phyloP scores from a whole-genome alignment of 2,888 invertebrate genomes.

The Meandrusa payeni region DNA sequence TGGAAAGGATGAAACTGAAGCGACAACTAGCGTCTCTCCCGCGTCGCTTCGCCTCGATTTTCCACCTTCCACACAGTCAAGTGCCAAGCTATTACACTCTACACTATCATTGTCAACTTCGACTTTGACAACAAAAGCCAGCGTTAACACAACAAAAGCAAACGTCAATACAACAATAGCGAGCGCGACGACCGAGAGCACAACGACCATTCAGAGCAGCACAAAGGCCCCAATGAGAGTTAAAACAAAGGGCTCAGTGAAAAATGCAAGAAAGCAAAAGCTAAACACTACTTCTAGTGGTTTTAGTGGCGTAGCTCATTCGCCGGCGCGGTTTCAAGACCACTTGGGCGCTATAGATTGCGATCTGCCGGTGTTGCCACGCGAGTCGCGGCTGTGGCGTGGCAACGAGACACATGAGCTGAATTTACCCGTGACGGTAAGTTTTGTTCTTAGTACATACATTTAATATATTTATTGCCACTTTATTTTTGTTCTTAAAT shows the following conservation, averaged over 20 bases:
- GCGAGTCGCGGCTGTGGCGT: slow-evolving; percentile 84
- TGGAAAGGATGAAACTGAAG: slow-evolving; percentile 48
- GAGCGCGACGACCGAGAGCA: slow-evolving; percentile 49
- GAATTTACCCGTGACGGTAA: slow-evolving; percentile 84
- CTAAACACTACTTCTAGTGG: slow-evolving; percentile 63
- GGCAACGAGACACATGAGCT: slow-evolving; percentile 87
- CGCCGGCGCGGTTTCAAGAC: slow-evolving; percentile 81
- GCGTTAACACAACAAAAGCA: slow-evolving; percentile 61
- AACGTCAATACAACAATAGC: slow-evolving; percentile 61
- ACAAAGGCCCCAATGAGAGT: slow-evolving; percentile 55
- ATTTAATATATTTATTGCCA: no score
- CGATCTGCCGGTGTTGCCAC: slow-evolving; percentile 83
- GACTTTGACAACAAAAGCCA: slow-evolving; percentile 61
- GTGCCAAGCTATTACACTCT: slow-evolving; percentile 51
- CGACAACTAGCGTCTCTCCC: slow-evolving; percentile 46
- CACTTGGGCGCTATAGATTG: slow-evolving; percentile 84
- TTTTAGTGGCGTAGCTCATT: slow-evolving; percentile 47
- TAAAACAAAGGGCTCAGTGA: slow-evolving; percentile 58
- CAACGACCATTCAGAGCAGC: slow-evolving; percentile 50
- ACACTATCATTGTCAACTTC: slow-evolving; percentile 49
- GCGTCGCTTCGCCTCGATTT: slow-evolving; percentile 44
- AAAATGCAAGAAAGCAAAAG: slow-evolving; percentile 71
- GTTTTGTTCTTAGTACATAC: no score
- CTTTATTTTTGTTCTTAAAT: no score
- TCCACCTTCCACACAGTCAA: slow-evolving; percentile 42